A percentile compares a stretch with the other conserved stretches of the same genome.
These are phyloP conservation scores for Cerceris rybyensis DNA, from an alignment of 2,888 invertebrate species.

Conservation along the genomic window DNA sequence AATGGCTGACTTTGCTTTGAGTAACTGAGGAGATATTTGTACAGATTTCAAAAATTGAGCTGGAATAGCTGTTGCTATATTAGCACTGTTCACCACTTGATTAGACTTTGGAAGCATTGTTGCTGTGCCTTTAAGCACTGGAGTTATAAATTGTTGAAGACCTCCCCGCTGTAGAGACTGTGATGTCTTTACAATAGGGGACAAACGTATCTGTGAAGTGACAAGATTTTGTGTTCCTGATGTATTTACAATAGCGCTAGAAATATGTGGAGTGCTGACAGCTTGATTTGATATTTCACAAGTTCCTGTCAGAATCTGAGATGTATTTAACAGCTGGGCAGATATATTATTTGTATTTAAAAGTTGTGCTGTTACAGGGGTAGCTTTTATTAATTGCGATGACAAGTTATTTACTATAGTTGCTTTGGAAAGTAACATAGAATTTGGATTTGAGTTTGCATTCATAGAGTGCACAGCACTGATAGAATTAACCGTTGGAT, in stretches of 20 bases:
- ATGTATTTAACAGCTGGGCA: conserved; percentile 67
- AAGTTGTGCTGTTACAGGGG: conserved; percentile 71
- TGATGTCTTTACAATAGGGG: conserved; percentile 66
- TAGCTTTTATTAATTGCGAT: conserved; percentile 72
- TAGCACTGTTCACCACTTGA: conserved; percentile 51
- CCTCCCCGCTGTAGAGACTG: conserved; percentile 65
- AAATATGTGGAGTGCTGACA: conserved; percentile 46
- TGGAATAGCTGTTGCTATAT: conserved; percentile 44
- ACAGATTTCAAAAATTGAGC: conserved; percentile 69
- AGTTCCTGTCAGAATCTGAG: conserved; percentile 64
- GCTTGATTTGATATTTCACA: conserved; percentile 66
- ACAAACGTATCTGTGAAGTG: conserved; percentile 66
- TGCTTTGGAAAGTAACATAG: conserved; percentile 74
- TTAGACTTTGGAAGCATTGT: conserved; percentile 47
- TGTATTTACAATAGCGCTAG: conserved; percentile 48
- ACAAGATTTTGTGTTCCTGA: conserved; percentile 61
- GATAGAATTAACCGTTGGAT: conserved; percentile 44
- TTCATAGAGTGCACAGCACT: conserved; percentile 50
- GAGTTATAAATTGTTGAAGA: conserved; percentile 71
- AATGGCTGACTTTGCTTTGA: conserved; percentile 58
- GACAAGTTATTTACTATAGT: conserved; percentile 69
- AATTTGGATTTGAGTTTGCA: conserved; percentile 63
- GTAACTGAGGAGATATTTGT: conserved; percentile 71
- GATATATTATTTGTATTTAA: conserved; percentile 67
- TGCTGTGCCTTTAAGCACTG: conserved; percentile 65